Evolutionary conservation across 2,797 vertebrate species (phyloP).

Genomic region (Enteromius anoplus): DNA sequence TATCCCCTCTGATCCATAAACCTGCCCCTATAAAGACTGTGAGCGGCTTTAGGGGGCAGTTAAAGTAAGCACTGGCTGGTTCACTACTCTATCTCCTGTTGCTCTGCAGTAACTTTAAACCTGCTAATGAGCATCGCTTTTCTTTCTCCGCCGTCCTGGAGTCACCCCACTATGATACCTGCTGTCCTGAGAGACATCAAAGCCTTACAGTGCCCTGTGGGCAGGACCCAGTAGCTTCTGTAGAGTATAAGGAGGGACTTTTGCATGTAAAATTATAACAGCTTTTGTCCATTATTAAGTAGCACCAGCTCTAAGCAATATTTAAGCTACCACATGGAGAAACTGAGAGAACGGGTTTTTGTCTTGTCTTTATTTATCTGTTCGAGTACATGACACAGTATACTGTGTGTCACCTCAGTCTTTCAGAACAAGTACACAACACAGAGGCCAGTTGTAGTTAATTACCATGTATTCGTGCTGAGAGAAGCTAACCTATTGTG

Average conservation of each 20-base stretch:
- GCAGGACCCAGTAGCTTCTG: not conserved
- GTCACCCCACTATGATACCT: slow-evolving; percentile 49
- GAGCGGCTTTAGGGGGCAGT: slow-evolving; percentile 36
- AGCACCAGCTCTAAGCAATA: not conserved
- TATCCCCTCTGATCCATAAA: slow-evolving; percentile 39
- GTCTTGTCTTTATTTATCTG: not conserved
- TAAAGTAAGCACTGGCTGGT: slow-evolving; percentile 55
- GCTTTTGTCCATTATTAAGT: slow-evolving; percentile 31
- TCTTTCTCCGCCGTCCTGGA: slow-evolving; percentile 42
- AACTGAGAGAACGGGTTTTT: not conserved
- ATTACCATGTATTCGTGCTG: not conserved
- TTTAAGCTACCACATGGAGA: not conserved
- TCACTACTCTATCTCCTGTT: slow-evolving; percentile 55
- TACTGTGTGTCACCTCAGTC: not conserved
- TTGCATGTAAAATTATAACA: slow-evolving; percentile 46
- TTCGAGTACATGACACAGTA: not conserved
- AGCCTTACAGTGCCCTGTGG: slow-evolving; percentile 42
- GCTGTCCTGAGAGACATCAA: slow-evolving; percentile 56
- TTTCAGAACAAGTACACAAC: not conserved
- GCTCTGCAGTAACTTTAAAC: slow-evolving; percentile 54
- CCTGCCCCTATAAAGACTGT: slow-evolving; percentile 38
- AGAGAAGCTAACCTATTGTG: not conserved
- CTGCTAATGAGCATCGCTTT: slow-evolving; percentile 62
- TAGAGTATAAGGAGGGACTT: slow-evolving; percentile 9
- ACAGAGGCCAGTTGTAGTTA: not conserved